Percentiles rank a stretch among this genome's conserved stretches.
These are phyloP conservation scores for Microdon myrmicae DNA, from an alignment of 2,888 invertebrate species.

Conservation along the genomic window DNA sequence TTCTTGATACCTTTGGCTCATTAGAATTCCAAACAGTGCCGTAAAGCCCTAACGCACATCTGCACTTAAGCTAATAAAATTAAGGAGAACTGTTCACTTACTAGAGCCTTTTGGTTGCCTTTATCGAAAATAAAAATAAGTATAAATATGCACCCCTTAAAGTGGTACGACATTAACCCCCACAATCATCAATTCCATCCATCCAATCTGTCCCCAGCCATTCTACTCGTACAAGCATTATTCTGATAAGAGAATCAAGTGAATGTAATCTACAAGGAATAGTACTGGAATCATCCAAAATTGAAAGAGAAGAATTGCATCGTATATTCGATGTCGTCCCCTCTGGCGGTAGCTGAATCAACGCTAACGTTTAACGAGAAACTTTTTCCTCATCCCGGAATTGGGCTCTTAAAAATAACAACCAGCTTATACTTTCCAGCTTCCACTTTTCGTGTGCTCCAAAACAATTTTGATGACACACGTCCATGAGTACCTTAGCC, in stretches of 20 bases:
- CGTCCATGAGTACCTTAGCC: conserved; percentile 24
- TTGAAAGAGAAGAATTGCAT: conserved; percentile 30
- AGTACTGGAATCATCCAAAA: background rate
- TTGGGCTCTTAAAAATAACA: background rate
- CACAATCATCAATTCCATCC: background rate
- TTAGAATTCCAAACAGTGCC: too few species aligned
- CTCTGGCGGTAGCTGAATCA: conserved; percentile 26
- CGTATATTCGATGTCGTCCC: conserved; percentile 15
- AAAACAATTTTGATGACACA: conserved; percentile 47
- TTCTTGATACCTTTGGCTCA: too few species aligned
- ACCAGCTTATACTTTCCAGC: background rate
- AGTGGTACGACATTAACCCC: conserved; percentile 10
- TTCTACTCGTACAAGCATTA: too few species aligned
- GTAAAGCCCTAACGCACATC: conserved; percentile 17
- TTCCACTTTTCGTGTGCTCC: conserved; percentile 17
- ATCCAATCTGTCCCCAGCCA: too few species aligned
- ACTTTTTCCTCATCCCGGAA: background rate
- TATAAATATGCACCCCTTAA: conserved; percentile 49
- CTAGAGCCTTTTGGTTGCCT: conserved; percentile 8
- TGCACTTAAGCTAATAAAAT: conserved; percentile 12
- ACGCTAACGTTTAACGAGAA: conserved; percentile 33
- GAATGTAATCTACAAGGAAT: conserved; percentile 27
- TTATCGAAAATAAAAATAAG: conserved; percentile 5
- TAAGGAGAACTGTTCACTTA: conserved; percentile 10
- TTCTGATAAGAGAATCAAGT: conserved; percentile 25